phyloP scores from a whole-genome alignment of 2,888 invertebrate genomes.

The Choristoneura rosaceana region DNA sequence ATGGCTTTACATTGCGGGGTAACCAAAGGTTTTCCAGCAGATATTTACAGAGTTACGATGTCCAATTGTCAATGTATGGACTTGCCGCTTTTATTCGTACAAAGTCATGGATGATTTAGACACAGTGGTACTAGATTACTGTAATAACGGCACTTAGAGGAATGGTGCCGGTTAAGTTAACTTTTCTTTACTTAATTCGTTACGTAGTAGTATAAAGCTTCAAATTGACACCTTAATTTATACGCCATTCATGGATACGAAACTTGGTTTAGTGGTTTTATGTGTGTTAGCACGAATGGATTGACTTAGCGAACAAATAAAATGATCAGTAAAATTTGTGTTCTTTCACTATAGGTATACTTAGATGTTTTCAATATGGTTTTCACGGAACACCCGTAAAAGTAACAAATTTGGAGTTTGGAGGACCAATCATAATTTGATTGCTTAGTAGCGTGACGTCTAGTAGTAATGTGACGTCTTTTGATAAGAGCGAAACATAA shows the following conservation, averaged over 20 bases:
- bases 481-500: no score
- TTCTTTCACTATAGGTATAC: no score
- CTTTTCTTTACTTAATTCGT: conserved; percentile 20
- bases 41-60: not conserved
- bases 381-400: no score
- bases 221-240: not conserved
- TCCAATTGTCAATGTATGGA: not conserved
- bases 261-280: not conserved
- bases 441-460: no score
- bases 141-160: conserved; percentile 22
- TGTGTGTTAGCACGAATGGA: not conserved
- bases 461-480: no score
- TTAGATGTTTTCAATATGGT: no score
- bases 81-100: not conserved
- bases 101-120: not conserved
- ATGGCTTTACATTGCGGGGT: not conserved
- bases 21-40: not conserved
- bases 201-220: not conserved
- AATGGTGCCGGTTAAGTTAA: conserved; percentile 14
- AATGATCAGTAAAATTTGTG: no score
- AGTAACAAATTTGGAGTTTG: no score
- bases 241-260: not conserved
- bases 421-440: no score
- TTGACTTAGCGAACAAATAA: no score
- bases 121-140: conserved; percentile 14